phyloP scores from a whole-genome alignment of 2,113 vertebrate genomes.

The Tupaia chinensis region DNA sequence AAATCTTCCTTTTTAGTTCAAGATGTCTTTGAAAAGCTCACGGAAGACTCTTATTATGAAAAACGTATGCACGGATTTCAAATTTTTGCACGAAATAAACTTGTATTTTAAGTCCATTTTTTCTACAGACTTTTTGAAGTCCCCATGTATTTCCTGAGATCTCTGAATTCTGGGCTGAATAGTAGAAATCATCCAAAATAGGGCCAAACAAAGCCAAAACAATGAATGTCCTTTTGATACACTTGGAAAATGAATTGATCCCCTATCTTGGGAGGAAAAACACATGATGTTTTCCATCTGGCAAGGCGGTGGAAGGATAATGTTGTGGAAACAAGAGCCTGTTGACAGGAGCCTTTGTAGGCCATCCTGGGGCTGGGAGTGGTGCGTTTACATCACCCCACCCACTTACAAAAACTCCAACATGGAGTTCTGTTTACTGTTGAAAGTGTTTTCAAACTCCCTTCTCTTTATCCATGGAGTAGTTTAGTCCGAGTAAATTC shows the following conservation, averaged over 20 bases:
- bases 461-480: background rate
- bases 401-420: slow-evolving; percentile 62
- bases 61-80: too few species aligned
- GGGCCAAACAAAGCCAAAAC: slow-evolving; percentile 27
- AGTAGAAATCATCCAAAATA: slow-evolving; percentile 49
- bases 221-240: slow-evolving; percentile 74
- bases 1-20: background rate
- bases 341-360: slow-evolving; percentile 72
- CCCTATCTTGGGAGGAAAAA: slow-evolving; percentile 75
- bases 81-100: too few species aligned
- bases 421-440: slow-evolving; percentile 61
- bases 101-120: too few species aligned
- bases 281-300: slow-evolving; percentile 80
- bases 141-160: background rate
- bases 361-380: slow-evolving; percentile 37
- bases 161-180: slow-evolving; percentile 39
- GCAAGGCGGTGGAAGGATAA: slow-evolving; percentile 75
- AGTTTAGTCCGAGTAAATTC: slow-evolving; percentile 61
- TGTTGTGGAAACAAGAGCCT: slow-evolving; percentile 77
- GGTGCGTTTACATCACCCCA: slow-evolving; percentile 65
- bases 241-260: slow-evolving; percentile 77
- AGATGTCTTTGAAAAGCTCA: too few species aligned
- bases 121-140: too few species aligned
- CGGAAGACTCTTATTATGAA: too few species aligned
- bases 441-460: slow-evolving; percentile 64